Evolutionary conservation across 2,113 vertebrate genomes (phyloP).

Genomic region (Lampris megalopsis): DNA sequence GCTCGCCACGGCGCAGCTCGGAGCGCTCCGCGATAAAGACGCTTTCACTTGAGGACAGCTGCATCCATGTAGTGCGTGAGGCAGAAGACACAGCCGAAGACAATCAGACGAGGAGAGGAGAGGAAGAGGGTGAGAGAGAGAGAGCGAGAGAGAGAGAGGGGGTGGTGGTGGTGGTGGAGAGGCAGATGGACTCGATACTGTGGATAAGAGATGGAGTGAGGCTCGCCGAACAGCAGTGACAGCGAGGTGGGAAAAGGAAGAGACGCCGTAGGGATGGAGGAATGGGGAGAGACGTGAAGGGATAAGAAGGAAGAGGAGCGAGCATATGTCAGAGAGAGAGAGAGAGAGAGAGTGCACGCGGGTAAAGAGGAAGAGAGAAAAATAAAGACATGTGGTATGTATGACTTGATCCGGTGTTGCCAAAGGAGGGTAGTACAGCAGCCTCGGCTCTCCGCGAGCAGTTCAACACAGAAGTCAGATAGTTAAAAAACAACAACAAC

Average conservation of each 20-base stretch:
- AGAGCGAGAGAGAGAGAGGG: slow-evolving; percentile 23
- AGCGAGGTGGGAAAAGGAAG: slow-evolving; percentile 65
- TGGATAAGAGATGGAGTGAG: slow-evolving; percentile 54
- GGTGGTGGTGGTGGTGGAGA: neutral
- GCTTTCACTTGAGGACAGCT: slow-evolving; percentile 75
- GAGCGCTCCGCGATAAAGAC: slow-evolving; percentile 62
- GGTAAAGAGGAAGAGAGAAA: slow-evolving; percentile 45
- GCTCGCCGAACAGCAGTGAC: slow-evolving; percentile 65
- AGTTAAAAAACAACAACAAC: slow-evolving; percentile 31
- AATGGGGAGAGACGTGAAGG: slow-evolving; percentile 67
- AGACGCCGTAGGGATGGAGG: slow-evolving; percentile 62
- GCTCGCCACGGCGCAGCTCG: slow-evolving; percentile 64
- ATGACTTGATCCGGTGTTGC: slow-evolving; percentile 75
- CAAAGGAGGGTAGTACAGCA: slow-evolving; percentile 70
- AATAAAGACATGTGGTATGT: slow-evolving; percentile 71
- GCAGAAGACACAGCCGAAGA: slow-evolving; percentile 58
- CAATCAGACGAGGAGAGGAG: slow-evolving; percentile 13
- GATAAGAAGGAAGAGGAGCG: slow-evolving; percentile 63
- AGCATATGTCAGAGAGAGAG: slow-evolving; percentile 50
- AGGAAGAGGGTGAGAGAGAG: slow-evolving; percentile 10
- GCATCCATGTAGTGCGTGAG: slow-evolving; percentile 58
- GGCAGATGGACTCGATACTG: slow-evolving; percentile 75
- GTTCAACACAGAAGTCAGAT: slow-evolving; percentile 65
- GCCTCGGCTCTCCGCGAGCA: slow-evolving; percentile 48
- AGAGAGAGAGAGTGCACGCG: slow-evolving; percentile 44